A percentile compares a stretch with the other conserved stretches of the same genome.
Conservation (phyloP, 2,888 invertebrate species). For the Eupithecia vulgata region DNA sequence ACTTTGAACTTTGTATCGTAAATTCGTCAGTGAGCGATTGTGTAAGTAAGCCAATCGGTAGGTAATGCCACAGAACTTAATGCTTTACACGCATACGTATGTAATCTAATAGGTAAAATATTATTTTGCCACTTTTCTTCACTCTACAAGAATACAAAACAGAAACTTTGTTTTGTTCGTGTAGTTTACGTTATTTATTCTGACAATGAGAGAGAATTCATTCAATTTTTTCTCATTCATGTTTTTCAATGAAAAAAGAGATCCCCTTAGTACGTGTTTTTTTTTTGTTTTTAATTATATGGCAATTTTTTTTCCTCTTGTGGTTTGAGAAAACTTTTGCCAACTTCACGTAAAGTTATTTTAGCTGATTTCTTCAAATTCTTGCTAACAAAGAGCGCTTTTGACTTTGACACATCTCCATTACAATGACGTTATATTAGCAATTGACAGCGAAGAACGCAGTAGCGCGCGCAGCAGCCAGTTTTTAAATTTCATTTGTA, state of each 20-base stretch:
- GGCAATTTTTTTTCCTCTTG: too few species aligned
- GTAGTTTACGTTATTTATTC: too few species aligned
- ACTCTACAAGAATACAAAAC: neutral
- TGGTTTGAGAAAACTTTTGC: too few species aligned
- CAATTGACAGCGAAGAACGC: neutral
- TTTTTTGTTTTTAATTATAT: too few species aligned
- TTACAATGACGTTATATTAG: neutral
- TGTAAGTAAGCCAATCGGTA: neutral
- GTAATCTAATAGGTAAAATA: neutral
- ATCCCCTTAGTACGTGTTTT: too few species aligned
- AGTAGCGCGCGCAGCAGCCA: neutral
- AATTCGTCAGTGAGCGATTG: neutral
- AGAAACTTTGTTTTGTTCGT: neutral
- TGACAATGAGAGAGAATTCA: too few species aligned
- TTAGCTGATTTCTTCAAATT: too few species aligned
- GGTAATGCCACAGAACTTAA: neutral
- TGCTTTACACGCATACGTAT: neutral
- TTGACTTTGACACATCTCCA: neutral
- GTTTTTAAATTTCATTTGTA: neutral
- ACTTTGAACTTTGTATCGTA: constrained; percentile 10
- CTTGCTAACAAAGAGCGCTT: neutral
- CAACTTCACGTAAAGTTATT: too few species aligned
- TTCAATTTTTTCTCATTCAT: too few species aligned
- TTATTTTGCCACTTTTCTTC: neutral
- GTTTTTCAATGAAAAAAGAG: too few species aligned